Percentiles rank a stretch among this genome's conserved stretches.
Conservation (phyloP, 2,888 invertebrate genomes). For the Rotaria magnacalcarata region DNA sequence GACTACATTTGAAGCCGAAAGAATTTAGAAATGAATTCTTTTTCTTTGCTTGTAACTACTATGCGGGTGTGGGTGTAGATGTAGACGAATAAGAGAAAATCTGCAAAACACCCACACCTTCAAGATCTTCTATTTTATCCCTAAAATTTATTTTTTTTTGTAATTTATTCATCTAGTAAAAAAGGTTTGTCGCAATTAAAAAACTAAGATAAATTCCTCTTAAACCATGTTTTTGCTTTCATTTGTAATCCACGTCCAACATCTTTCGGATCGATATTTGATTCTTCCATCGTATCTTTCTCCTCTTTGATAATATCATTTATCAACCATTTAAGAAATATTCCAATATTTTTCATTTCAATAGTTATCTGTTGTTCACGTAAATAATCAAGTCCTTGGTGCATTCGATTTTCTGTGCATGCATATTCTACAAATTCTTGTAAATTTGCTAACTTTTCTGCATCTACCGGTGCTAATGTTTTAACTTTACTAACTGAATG, state of each 20-base stretch:
- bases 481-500: conserved; percentile 9
- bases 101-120: too few relatives aligned
- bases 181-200: too few relatives aligned
- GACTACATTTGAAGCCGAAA: too few relatives aligned
- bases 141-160: too few relatives aligned
- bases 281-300: conserved; percentile 2
- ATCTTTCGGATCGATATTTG: neutral
- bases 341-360: conserved; percentile 4
- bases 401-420: conserved; percentile 32
- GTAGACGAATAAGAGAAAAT: too few relatives aligned
- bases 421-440: conserved; percentile 12
- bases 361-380: conserved; percentile 32
- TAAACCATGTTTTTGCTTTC: neutral
- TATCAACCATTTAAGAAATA: neutral
- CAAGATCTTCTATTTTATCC: too few relatives aligned
- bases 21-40: too few relatives aligned
- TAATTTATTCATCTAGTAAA: too few relatives aligned
- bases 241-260: neutral
- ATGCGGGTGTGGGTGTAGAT: too few relatives aligned
- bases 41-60: too few relatives aligned
- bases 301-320: conserved; percentile 29
- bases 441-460: neutral
- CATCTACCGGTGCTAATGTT: conserved; percentile 9
- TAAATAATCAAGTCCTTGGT: conserved; percentile 21
- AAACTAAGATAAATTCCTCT: too few relatives aligned